Evolutionary conservation across 2,888 invertebrate species (phyloP).

Genomic region (Patella pellucida): DNA sequence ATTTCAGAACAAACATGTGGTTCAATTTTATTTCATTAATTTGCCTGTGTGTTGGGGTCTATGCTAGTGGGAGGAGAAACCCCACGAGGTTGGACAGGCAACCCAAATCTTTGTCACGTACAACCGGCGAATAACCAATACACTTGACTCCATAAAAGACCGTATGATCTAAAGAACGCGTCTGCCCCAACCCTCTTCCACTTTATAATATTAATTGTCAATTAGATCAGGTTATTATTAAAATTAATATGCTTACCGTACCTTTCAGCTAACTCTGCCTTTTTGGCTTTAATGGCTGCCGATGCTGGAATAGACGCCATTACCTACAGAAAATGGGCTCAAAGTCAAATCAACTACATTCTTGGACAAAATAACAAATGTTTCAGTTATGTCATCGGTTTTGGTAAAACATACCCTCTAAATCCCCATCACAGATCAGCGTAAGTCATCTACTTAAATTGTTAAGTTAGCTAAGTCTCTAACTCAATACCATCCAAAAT

Average conservation of each 20-base stretch:
- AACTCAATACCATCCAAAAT: no score
- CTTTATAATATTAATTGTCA: no score
- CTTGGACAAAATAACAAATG: constrained; percentile 47
- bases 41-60: no score
- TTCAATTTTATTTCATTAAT: no score
- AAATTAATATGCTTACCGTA: background rate
- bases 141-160: no score
- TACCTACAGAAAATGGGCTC: constrained; percentile 49
- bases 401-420: constrained; percentile 47
- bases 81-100: no score
- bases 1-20: no score
- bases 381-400: constrained; percentile 53
- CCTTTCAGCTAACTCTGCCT: constrained; percentile 53
- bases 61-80: no score
- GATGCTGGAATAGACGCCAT: constrained; percentile 44
- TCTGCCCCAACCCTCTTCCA: no score
- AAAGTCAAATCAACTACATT: constrained; percentile 56
- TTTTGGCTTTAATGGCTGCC: constrained; percentile 56
- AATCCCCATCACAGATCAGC: constrained; percentile 53
- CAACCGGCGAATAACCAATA: no score
- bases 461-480: background rate
- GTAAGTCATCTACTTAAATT: constrained; percentile 27
- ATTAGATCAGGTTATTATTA: background rate
- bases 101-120: no score
- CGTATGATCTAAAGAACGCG: no score